Conservation (phyloP, 2,888 invertebrate genomes). For the Thera britannica region DNA sequence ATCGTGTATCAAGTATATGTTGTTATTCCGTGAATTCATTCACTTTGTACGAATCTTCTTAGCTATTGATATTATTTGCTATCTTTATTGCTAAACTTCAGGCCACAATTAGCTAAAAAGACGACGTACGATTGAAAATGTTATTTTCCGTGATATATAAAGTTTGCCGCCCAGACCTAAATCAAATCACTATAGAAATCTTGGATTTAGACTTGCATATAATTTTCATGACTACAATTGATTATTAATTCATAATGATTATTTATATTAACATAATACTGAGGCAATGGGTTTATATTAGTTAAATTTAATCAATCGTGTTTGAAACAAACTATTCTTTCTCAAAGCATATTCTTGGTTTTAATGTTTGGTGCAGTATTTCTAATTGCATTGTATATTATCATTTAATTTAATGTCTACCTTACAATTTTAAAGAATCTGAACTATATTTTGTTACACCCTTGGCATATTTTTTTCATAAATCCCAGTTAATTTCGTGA, state of each 20-base stretch:
- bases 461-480: constrained; percentile 59
- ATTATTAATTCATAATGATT: constrained; percentile 44
- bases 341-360: constrained; percentile 78
- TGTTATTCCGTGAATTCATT: constrained; percentile 36
- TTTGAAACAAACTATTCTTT: constrained; percentile 68
- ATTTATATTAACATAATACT: constrained; percentile 67
- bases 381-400: constrained; percentile 83
- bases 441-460: constrained; percentile 61
- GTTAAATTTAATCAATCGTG: constrained; percentile 69
- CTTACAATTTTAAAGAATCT: constrained; percentile 64
- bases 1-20: background rate
- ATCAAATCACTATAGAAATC: constrained; percentile 42
- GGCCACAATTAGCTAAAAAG: constrained; percentile 53
- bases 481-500: too few species aligned
- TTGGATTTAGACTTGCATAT: constrained; percentile 49
- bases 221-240: constrained; percentile 55
- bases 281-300: constrained; percentile 76
- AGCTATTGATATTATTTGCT: constrained; percentile 34
- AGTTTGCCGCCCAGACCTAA: constrained; percentile 62
- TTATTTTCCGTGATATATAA: constrained; percentile 30
- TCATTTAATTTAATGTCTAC: constrained; percentile 74
- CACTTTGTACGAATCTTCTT: constrained; percentile 34
- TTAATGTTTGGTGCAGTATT: constrained; percentile 83
- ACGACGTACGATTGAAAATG: constrained; percentile 30
- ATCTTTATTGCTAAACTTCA: constrained; percentile 4